A percentile compares a stretch with the other conserved stretches of the same genome.
These are phyloP conservation scores for Bothrops jararaca DNA, from an alignment of 2,113 vertebrate species.

Conservation along the genomic window DNA sequence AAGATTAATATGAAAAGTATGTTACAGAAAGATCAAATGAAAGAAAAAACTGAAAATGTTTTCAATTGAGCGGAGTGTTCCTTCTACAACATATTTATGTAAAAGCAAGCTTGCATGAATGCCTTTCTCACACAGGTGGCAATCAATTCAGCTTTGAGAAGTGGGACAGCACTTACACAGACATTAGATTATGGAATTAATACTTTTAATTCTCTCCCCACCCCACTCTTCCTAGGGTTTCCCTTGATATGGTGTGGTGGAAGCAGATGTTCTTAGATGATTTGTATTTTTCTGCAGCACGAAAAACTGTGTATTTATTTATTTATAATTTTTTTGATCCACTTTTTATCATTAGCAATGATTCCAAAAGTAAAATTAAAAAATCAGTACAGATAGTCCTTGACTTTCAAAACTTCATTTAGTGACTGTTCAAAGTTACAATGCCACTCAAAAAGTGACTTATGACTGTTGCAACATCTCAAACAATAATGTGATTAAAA, in stretches of 20 bases:
- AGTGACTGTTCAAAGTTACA: background rate
- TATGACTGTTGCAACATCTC: background rate
- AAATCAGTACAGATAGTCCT: background rate
- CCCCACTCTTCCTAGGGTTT: background rate
- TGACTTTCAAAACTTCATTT: background rate
- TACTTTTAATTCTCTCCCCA: background rate
- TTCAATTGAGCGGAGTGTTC: constrained; percentile 42
- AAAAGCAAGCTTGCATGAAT: constrained; percentile 9
- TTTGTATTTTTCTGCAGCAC: background rate
- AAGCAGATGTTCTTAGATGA: background rate
- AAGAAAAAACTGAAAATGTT: constrained; percentile 57
- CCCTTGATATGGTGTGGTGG: background rate
- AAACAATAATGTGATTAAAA: background rate
- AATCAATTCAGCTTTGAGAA: background rate
- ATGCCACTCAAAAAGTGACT: background rate
- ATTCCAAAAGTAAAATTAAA: background rate
- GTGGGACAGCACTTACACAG: background rate
- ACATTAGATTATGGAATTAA: background rate
- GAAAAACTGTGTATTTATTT: background rate
- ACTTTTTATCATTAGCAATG: background rate
- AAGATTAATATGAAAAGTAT: constrained; percentile 71
- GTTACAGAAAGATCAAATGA: constrained; percentile 71
- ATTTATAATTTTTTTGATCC: background rate
- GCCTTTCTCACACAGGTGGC: constrained; percentile 18
- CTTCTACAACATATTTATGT: constrained; percentile 55